phyloP scores from a whole-genome alignment of 2,888 invertebrate genomes.

The Drosophila flavopinicola region DNA sequence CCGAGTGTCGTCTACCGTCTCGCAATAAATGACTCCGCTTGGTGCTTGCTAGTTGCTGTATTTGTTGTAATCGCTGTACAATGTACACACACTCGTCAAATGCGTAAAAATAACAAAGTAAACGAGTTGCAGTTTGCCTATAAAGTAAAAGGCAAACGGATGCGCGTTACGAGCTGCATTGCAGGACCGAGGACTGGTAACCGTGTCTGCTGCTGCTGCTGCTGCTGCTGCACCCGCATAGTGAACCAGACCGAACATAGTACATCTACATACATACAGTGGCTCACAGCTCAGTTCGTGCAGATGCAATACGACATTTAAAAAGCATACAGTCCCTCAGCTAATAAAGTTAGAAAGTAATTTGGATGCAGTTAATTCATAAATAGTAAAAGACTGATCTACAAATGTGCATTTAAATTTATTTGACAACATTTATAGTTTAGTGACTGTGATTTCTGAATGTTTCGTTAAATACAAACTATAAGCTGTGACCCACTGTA shows the following conservation, averaged over 20 bases:
- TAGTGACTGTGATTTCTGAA: no score
- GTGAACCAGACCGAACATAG: conserved; percentile 58
- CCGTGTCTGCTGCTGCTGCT: conserved; percentile 47
- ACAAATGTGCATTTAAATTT: no score
- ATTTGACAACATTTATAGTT: no score
- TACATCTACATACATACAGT: conserved; percentile 1
- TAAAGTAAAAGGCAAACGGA: conserved; percentile 62
- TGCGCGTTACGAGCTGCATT: conserved; percentile 53
- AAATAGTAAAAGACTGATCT: no score
- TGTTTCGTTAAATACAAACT: neutral
- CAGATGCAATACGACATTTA: no score
- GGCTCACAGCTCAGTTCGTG: no score
- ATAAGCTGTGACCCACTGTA: neutral
- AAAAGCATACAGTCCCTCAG: no score
- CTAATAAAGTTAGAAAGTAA: no score
- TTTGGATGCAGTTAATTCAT: no score
- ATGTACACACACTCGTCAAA: conserved; percentile 55
- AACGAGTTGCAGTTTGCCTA: conserved; percentile 67
- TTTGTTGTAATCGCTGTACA: conserved; percentile 44
- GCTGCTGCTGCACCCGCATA: conserved; percentile 66
- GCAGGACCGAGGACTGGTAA: conserved; percentile 25
- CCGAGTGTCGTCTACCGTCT: conserved; percentile 57
- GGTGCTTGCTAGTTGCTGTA: conserved; percentile 18
- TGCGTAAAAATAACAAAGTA: conserved; percentile 76
- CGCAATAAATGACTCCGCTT: conserved; percentile 68